phyloP scores from a whole-genome alignment of 2,113 vertebrate species.

The Merops nubicus region DNA sequence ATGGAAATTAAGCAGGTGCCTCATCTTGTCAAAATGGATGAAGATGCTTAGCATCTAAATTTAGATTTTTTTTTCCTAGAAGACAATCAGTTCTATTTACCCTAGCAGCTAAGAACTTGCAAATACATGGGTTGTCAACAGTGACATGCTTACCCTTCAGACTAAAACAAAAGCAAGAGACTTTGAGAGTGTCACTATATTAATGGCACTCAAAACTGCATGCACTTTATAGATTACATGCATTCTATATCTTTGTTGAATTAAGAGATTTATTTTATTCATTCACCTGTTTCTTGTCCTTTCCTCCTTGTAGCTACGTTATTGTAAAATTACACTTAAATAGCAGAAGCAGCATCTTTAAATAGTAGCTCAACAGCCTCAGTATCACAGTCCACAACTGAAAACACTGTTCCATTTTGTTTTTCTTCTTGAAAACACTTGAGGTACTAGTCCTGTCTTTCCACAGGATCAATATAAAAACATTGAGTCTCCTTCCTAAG shows the following conservation, averaged over 20 bases:
- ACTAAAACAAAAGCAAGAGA: constrained; percentile 44
- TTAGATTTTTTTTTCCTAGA: background rate
- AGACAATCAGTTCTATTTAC: background rate
- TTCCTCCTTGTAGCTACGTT: constrained; percentile 25
- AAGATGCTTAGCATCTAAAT: background rate
- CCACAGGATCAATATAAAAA: background rate
- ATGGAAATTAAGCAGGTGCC: background rate
- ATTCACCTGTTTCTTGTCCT: constrained; percentile 25
- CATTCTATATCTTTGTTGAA: background rate
- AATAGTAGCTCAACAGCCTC: background rate
- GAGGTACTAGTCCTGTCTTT: background rate
- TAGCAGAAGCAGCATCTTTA: constrained; percentile 26
- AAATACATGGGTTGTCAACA: background rate
- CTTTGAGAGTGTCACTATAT: background rate
- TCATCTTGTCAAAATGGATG: background rate
- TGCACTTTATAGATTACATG: background rate
- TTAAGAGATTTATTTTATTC: constrained; percentile 4
- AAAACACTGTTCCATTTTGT: background rate
- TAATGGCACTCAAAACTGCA: background rate
- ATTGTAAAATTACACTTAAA: constrained; percentile 39
- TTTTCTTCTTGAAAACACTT: constrained; percentile 18
- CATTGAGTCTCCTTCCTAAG: background rate
- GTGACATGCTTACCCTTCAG: background rate
- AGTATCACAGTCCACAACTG: background rate
- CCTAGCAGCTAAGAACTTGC: background rate